Evolutionary conservation across 2,888 invertebrate species (phyloP), one percentile per base, ranked within the genome.

Genomic region (Tanypteryx hageni): DNA sequence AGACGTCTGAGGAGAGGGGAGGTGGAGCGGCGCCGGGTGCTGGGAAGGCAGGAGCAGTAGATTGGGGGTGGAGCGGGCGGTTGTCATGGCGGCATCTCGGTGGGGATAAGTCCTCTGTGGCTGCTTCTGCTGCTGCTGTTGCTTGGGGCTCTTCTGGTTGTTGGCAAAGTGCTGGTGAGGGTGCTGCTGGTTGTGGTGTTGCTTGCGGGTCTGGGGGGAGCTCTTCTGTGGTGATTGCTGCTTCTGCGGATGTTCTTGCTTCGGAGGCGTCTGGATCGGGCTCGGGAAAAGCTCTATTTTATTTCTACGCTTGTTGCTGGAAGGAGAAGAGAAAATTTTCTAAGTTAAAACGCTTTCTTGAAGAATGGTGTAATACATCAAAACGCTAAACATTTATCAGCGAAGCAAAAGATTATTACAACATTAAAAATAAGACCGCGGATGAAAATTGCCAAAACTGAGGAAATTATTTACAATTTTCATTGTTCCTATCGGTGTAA

Each of bases 41-140:
- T 94, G 94, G 11, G 64, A 68, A 7, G 89, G 89, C 89, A 89
- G 89, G 31, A 89, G 68, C 31, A 89, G 89, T 93, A 95, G 94
- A 94, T 95, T 95, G 92, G 95, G 95, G 91, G 95, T 95, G 92
- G 95, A 96, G 92, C 95, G 94, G 93, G 95, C 95, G 92, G 95
- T 95, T 95, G 95, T 95, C 95, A 95, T 95, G 89, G 92, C 92
- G 94, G 93, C 94, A 92, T 92, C 93, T 92, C 92, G 83, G 92
- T 92, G 92, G 76, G 93, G 93, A 92, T 93, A 92, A 92, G 86
- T 93, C 93, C 92, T 92, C 93, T 92, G 93, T 92, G 85, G 93
- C 86, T 86, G 86, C 27, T 59, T 31, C 31, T 27, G 76, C 11
- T 85, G 76, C 44, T 56, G 85, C 10, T 85, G 89, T 14, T 89